Percentiles rank a stretch among this genome's conserved stretches.
Evolutionary conservation across 2,888 invertebrate genomes (phyloP).

Genomic region (Rhingia campestris): DNA sequence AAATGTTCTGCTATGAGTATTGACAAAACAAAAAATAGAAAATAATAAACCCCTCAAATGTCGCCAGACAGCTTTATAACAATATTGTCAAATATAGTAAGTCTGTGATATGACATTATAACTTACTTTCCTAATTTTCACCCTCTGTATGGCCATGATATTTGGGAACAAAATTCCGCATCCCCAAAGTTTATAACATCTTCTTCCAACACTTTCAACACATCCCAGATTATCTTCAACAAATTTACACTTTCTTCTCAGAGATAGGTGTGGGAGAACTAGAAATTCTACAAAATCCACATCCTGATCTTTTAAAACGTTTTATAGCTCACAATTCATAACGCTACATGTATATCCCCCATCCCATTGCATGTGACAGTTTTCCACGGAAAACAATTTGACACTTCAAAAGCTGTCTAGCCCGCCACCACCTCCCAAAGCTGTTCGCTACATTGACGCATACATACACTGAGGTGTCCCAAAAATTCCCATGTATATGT

Average conservation of each 20-base stretch:
- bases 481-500: constrained; percentile 61
- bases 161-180: not conserved
- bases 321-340: constrained; percentile 53
- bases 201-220: not conserved
- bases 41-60: too few species aligned
- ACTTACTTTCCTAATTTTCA: too few species aligned
- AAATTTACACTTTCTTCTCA: constrained; percentile 45
- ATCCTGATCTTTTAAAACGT: constrained; percentile 38
- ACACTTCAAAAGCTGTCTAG: constrained; percentile 55
- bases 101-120: too few species aligned
- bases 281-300: constrained; percentile 28
- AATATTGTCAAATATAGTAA: too few species aligned
- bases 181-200: not conserved
- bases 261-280: not conserved
- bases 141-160: not conserved
- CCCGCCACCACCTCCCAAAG: constrained; percentile 16
- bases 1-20: too few species aligned
- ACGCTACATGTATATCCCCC: constrained; percentile 31
- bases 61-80: too few species aligned
- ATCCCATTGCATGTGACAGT: constrained; percentile 19
- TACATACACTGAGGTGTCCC: constrained; percentile 29
- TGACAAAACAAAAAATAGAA: too few species aligned
- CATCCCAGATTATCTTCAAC: constrained; percentile 44
- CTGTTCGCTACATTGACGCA: not conserved
- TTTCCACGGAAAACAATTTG: constrained; percentile 58